A percentile compares a stretch with the other conserved stretches of the same genome.
Evolutionary conservation across 1,140 invertebrate species (phyloP).

Genomic region (Telenomus remus): DNA sequence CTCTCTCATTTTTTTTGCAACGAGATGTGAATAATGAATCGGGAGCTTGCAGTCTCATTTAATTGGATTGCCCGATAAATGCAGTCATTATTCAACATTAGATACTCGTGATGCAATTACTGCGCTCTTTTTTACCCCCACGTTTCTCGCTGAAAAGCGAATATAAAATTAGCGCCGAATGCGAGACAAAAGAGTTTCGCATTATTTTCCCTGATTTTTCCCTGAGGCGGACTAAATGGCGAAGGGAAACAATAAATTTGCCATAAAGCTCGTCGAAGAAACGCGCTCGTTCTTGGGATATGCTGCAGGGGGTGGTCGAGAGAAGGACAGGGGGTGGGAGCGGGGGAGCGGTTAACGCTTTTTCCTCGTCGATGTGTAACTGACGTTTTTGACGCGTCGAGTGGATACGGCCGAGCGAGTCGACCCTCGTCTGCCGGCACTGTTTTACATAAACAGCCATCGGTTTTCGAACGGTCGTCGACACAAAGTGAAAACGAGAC

Average conservation of each 20-base stretch:
- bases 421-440: slow-evolving; percentile 50
- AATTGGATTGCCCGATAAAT: slow-evolving; percentile 28
- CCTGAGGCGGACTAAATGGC: too few species aligned
- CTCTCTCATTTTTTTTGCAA: too few species aligned
- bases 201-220: too few species aligned
- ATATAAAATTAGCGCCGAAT: background rate
- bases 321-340: slow-evolving; percentile 12
- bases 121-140: slow-evolving; percentile 3
- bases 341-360: slow-evolving; percentile 39
- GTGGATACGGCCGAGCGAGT: slow-evolving; percentile 59
- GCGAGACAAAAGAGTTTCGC: background rate
- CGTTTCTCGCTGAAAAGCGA: background rate
- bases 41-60: slow-evolving; percentile 15
- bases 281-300: slow-evolving; percentile 1
- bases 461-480: slow-evolving; percentile 31
- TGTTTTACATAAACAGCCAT: slow-evolving; percentile 73
- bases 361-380: slow-evolving; percentile 63
- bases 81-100: slow-evolving; percentile 34
- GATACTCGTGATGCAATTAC: slow-evolving; percentile 17
- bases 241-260: slow-evolving; percentile 34
- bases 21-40: slow-evolving; percentile 8
- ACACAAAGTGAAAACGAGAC: slow-evolving; percentile 52
- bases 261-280: slow-evolving; percentile 24
- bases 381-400: slow-evolving; percentile 73
- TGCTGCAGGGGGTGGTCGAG: slow-evolving; percentile 1